Evolutionary conservation across 2,113 vertebrate species (phyloP).

Genomic region (rabbit (Oryctolagus cuniculus)): DNA sequence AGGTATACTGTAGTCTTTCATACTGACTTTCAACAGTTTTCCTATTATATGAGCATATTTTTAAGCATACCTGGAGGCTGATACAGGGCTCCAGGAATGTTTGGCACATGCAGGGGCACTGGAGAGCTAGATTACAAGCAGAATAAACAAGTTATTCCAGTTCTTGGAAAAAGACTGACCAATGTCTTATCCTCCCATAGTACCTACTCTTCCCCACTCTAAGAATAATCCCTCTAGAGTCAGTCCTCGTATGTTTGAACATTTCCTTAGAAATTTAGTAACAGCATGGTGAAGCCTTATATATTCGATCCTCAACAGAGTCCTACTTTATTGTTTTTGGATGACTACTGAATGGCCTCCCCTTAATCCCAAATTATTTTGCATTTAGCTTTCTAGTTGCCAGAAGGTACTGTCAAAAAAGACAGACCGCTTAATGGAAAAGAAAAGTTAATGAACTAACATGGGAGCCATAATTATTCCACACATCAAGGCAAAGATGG

Average conservation of each 20-base stretch:
- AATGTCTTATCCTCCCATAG: background rate
- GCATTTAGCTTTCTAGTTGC: slow-evolving; percentile 68
- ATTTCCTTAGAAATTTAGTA: slow-evolving; percentile 3
- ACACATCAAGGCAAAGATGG: slow-evolving; percentile 71
- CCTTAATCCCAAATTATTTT: slow-evolving; percentile 70
- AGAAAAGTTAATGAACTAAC: slow-evolving; percentile 80
- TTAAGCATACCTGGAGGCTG: slow-evolving; percentile 39
- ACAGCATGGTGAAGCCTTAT: background rate
- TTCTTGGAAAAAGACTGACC: background rate
- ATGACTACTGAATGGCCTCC: background rate
- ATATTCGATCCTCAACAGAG: background rate
- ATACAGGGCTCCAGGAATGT: slow-evolving; percentile 35
- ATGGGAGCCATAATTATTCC: slow-evolving; percentile 73
- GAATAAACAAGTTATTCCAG: slow-evolving; percentile 26
- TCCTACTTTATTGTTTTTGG: background rate
- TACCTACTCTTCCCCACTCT: background rate
- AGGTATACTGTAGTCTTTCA: background rate
- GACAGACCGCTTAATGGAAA: slow-evolving; percentile 71
- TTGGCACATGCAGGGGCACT: slow-evolving; percentile 48
- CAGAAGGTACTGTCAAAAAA: slow-evolving; percentile 74
- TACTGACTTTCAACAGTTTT: slow-evolving; percentile 18
- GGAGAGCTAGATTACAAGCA: slow-evolving; percentile 32
- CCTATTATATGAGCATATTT: slow-evolving; percentile 52
- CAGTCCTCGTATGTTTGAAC: background rate
- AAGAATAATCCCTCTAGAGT: slow-evolving; percentile 22